Evolutionary conservation across 2,888 invertebrate genomes (phyloP).

Genomic region (Micoletzkya japonica): DNA sequence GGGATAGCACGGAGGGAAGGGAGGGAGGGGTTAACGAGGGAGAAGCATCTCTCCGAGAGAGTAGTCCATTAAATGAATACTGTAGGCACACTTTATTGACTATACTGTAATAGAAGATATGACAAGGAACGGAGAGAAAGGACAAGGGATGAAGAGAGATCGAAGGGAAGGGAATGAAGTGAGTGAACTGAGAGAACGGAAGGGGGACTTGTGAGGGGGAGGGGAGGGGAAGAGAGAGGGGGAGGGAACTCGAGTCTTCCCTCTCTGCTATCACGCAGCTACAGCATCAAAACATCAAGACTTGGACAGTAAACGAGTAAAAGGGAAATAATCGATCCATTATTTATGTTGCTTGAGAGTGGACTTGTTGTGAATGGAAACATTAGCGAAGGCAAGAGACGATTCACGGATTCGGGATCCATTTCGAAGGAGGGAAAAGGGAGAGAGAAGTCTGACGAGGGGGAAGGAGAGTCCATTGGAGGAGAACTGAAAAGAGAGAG

Average conservation of each 20-base stretch:
- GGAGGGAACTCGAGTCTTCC: no score
- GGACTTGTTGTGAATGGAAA: conserved; percentile 12
- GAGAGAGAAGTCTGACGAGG: not conserved
- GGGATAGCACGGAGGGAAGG: not conserved
- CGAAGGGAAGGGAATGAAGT: no score
- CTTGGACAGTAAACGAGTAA: no score
- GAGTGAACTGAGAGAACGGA: no score
- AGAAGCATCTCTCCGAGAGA: no score
- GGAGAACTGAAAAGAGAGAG: not conserved
- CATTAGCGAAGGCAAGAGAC: not conserved
- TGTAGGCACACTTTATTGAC: no score
- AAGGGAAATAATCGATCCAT: no score
- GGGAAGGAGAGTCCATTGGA: not conserved
- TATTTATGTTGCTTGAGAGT: no score
- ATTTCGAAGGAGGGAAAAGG: conserved; percentile 5
- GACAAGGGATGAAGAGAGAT: not conserved
- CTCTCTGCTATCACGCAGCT: no score
- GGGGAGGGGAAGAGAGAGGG: not conserved
- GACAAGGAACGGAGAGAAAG: conserved; percentile 3
- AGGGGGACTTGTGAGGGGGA: not conserved
- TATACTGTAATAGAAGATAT: not conserved
- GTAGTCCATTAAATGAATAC: no score
- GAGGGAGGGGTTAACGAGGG: not conserved
- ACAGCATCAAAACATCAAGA: no score
- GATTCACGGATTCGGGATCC: not conserved